phyloP scores from a whole-genome alignment of 2,888 invertebrate species.

The Acronicta alni region DNA sequence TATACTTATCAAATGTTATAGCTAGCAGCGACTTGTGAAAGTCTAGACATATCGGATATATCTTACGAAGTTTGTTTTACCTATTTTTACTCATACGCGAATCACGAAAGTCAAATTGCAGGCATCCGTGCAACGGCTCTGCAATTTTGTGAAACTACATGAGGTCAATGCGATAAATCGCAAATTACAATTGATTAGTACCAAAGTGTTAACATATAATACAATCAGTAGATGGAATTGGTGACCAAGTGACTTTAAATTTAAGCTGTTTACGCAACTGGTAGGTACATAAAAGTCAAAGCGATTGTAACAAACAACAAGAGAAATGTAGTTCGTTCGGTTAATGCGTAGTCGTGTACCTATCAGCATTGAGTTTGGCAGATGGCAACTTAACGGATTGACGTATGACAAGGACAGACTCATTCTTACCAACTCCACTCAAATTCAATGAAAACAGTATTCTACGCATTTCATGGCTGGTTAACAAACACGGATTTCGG shows the following conservation, averaged over 20 bases:
- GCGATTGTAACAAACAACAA: conserved; percentile 8
- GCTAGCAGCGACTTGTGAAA: conserved; percentile 12
- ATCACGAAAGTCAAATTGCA: conserved; percentile 1
- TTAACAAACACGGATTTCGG: background rate
- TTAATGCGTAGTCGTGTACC: conserved; percentile 5
- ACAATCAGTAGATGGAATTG: background rate
- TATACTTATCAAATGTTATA: conserved; percentile 10
- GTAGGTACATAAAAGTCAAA: conserved; percentile 18
- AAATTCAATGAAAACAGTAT: conserved; percentile 1
- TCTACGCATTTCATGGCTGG: background rate
- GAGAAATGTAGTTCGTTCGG: conserved; percentile 10
- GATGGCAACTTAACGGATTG: conserved; percentile 25
- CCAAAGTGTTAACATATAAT: background rate
- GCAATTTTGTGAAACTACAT: background rate
- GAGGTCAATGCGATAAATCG: background rate
- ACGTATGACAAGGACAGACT: conserved; percentile 23
- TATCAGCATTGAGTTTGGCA: conserved; percentile 23
- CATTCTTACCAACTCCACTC: conserved; percentile 15
- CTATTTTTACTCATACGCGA: background rate
- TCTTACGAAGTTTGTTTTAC: conserved; percentile 13
- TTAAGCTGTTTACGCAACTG: conserved; percentile 1
- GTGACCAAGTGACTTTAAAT: background rate
- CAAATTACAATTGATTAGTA: background rate
- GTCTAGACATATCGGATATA: conserved; percentile 8
- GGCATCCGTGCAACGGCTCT: background rate